phyloP scores from a whole-genome alignment of 1,140 invertebrate species.

The Hycleus phaleratus region DNA sequence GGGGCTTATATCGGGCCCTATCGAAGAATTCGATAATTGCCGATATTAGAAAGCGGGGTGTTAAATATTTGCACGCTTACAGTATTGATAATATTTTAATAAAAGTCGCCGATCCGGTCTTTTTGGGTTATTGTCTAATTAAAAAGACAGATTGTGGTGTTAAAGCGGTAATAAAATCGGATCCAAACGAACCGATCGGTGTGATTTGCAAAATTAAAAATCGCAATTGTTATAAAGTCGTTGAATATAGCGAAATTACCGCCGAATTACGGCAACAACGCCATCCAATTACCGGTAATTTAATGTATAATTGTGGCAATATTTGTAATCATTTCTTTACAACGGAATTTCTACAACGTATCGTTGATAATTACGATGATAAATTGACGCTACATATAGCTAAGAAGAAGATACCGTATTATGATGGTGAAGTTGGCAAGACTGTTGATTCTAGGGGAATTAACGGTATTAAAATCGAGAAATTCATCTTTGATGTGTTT shows the following conservation, averaged over 20 bases:
- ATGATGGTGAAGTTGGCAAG: slow-evolving; percentile 65
- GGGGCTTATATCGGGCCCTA: slow-evolving; percentile 90
- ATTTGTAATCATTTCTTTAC: slow-evolving; percentile 99
- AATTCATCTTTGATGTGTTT: slow-evolving; percentile 99
- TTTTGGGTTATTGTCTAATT: slow-evolving; percentile 89
- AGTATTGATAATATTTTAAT: slow-evolving; percentile 98
- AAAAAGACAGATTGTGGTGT: slow-evolving; percentile 89
- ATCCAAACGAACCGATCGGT: slow-evolving; percentile 88
- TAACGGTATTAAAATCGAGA: slow-evolving; percentile 98
- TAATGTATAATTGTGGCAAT: slow-evolving; percentile 90
- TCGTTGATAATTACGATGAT: slow-evolving; percentile 55
- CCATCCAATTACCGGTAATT: slow-evolving; percentile 61
- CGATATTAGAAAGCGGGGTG: slow-evolving; percentile 72
- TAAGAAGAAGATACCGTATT: slow-evolving; percentile 90
- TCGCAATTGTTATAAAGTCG: slow-evolving; percentile 69
- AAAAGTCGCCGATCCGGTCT: slow-evolving; percentile 95
- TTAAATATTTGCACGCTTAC: slow-evolving; percentile 91
- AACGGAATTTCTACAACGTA: slow-evolving; percentile 67
- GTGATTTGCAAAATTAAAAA: slow-evolving; percentile 87
- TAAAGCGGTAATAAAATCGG: slow-evolving; percentile 90
- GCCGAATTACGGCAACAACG: slow-evolving; percentile 73
- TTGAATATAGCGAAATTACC: slow-evolving; percentile 97
- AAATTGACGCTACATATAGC: slow-evolving; percentile 88
- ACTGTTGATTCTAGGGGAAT: slow-evolving; percentile 52
- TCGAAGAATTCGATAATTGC: slow-evolving; percentile 66